phyloP scores from a whole-genome alignment of 2,888 invertebrate species.

The Lottia gigantea region DNA sequence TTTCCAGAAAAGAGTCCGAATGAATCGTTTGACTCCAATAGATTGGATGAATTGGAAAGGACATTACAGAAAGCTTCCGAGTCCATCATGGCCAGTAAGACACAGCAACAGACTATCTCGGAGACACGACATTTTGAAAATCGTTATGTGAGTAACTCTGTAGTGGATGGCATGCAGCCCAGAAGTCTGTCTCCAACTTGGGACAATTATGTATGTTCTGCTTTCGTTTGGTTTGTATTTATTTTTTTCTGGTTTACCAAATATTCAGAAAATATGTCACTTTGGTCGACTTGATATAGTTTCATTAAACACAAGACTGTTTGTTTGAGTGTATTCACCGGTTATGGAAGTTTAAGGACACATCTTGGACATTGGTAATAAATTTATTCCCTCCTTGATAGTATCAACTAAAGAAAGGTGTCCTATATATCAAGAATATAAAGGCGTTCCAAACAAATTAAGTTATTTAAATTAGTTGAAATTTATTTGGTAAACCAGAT shows the following conservation, averaged over 20 bases:
- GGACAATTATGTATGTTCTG: constrained; percentile 34
- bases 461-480: no score
- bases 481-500: no score
- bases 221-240: constrained; percentile 2
- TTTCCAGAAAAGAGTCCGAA: not conserved
- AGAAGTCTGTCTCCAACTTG: constrained; percentile 48
- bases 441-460: no score
- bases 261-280: no score
- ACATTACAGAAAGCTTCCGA: constrained; percentile 52
- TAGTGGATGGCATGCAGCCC: constrained; percentile 8
- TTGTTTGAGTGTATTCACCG: no score
- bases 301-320: no score
- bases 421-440: no score
- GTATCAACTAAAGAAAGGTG: no score
- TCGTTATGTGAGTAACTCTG: not conserved
- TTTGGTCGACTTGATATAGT: no score
- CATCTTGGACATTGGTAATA: no score
- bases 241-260: not conserved
- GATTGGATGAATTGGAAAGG: constrained; percentile 53
- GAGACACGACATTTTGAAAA: not conserved
- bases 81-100: constrained; percentile 43
- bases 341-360: no score
- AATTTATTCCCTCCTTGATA: no score
- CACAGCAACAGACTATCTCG: constrained; percentile 19
- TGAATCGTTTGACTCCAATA: constrained; percentile 37